A percentile compares a stretch with the other conserved stretches of the same genome.
phyloP scores from a whole-genome alignment of 23 tunicate species.

The Botrylloides violaceus region DNA sequence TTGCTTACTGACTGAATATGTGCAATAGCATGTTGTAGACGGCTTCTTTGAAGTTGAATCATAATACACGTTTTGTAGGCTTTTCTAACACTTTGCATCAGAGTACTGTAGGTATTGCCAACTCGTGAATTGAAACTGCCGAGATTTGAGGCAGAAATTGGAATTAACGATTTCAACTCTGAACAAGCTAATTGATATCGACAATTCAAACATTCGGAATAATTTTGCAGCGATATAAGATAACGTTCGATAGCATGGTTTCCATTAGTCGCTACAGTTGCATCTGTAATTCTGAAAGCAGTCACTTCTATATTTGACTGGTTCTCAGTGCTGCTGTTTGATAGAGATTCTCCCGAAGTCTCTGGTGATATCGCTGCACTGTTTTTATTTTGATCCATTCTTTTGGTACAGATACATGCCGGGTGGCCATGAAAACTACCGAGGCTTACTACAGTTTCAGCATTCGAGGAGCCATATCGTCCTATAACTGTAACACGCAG shows the following conservation, averaged over 20 bases:
- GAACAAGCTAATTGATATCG: constrained; percentile 1
- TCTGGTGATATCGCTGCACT: background rate
- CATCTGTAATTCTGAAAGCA: background rate
- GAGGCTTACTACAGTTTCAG: background rate
- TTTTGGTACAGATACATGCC: background rate
- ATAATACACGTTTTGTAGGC: constrained; percentile 11
- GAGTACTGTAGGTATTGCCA: background rate
- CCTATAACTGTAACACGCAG: constrained; percentile 11
- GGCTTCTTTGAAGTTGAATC: constrained; percentile 1
- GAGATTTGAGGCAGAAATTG: background rate
- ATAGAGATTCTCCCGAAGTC: background rate
- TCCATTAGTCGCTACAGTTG: background rate
- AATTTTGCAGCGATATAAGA: background rate
- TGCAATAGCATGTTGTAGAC: background rate
- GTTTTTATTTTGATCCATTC: background rate
- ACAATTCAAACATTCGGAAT: constrained; percentile 6
- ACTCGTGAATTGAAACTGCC: background rate
- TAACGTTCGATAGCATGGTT: background rate
- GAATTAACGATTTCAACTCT: constrained; percentile 4
- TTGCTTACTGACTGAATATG: constrained; percentile 3
- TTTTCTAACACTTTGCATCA: background rate
- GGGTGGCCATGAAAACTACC: constrained; percentile 15
- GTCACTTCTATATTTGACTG: background rate
- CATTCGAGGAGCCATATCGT: constrained; percentile 17
- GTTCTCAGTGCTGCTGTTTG: no score